Conservation (phyloP, 2,888 invertebrate genomes). For the Acronicta alni region DNA sequence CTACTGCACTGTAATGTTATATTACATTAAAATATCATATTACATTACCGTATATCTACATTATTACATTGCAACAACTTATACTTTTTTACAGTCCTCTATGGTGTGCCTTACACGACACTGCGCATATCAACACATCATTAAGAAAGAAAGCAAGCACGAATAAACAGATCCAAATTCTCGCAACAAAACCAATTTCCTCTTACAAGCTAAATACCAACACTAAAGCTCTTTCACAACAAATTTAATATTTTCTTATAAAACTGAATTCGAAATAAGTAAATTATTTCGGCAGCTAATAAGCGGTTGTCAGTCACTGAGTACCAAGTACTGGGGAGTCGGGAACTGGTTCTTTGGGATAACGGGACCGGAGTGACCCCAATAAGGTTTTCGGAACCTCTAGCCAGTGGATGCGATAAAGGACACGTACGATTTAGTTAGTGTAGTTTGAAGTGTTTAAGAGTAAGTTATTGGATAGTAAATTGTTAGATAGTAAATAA, state of each 20-base stretch:
- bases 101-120: too few relatives aligned
- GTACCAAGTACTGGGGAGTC: constrained; percentile 33
- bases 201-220: not conserved
- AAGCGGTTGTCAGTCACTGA: constrained; percentile 50
- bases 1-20: too few relatives aligned
- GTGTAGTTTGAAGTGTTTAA: constrained; percentile 3
- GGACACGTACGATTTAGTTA: constrained; percentile 38
- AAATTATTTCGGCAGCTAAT: constrained; percentile 49
- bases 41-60: too few relatives aligned
- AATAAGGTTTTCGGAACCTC: constrained; percentile 68
- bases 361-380: constrained; percentile 70
- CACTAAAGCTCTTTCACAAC: constrained; percentile 25
- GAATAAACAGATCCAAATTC: not conserved
- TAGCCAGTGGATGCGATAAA: constrained; percentile 38
- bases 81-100: too few relatives aligned
- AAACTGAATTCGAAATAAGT: constrained; percentile 27
- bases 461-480: constrained; percentile 1
- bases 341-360: constrained; percentile 64
- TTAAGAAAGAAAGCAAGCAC: not conserved
- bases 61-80: too few relatives aligned
- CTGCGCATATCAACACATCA: not conserved
- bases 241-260: constrained; percentile 41
- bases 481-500: not conserved
- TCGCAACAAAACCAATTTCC: not conserved
- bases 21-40: too few relatives aligned